phyloP scores from a whole-genome alignment of 2,113 vertebrate genomes.

The Mystacornis crossleyi region DNA sequence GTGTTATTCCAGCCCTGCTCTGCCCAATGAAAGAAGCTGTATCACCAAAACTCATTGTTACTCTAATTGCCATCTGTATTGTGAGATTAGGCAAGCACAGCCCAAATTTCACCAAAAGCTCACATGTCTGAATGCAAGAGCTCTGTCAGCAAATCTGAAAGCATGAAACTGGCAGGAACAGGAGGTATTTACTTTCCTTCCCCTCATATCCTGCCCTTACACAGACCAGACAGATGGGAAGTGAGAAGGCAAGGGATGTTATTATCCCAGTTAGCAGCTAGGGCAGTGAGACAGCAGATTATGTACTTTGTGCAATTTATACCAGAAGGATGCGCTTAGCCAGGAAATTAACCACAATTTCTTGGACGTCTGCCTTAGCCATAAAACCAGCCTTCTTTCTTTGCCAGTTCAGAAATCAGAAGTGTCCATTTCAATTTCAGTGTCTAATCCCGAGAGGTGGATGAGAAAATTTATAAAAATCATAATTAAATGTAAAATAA shows the following conservation, averaged over 20 bases:
- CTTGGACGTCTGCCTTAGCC: not conserved
- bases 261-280: not conserved
- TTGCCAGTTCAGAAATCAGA: not conserved
- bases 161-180: not conserved
- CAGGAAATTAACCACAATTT: constrained; percentile 6
- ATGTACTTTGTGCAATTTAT: constrained; percentile 20
- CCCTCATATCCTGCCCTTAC: not conserved
- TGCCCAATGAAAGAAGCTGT: not conserved
- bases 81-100: not conserved
- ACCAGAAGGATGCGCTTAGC: constrained; percentile 4
- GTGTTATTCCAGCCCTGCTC: not conserved
- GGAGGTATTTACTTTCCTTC: not conserved
- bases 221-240: not conserved
- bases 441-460: not conserved
- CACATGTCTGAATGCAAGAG: not conserved
- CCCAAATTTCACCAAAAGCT: not conserved
- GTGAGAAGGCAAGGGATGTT: not conserved
- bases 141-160: not conserved
- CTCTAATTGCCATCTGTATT: not conserved
- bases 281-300: not conserved
- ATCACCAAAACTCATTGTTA: not conserved
- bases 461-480: not conserved
- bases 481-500: constrained; percentile 18
- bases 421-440: not conserved
- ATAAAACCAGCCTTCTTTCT: not conserved